Evolutionary conservation across 92 coral and sea anemone species (phyloP), one percentile per base, ranked within the genome.

Genomic region (Metridium senile): DNA sequence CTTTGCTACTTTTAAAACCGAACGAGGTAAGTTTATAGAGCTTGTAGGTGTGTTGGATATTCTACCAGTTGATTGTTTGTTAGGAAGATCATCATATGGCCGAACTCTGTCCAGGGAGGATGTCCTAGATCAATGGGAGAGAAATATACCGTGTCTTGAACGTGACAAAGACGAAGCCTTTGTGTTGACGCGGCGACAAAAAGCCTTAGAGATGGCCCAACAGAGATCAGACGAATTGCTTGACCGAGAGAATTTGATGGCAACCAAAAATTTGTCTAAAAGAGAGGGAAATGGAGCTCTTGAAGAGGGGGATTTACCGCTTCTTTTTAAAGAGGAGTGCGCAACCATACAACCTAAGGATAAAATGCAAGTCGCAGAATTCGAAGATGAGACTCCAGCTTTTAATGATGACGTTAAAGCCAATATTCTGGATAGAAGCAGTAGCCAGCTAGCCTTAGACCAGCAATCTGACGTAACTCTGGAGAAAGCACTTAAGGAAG

Each of bases 61-160:
- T 66, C 71, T 82, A 4, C 87, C 87, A 17, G 62, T 78, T 39
- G 89, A 79, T 66, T 85, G 84, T 79, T 68, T 85, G 46, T 70
- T 85, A 23, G 89, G 89, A 32, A 73, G 89, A 22, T 85, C 89
- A 20, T 80, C 84, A 25, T 79, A 72, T 74, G 84, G 81, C 0
- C 67, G 62, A 68, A 35, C 73, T 2, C 27, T 79, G 10, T 47
- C 77, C 9, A 35, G 61, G 20, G 28, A 86, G 21, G 71, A 81
- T 75, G 18, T 81, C 1, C 57, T 75, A 11, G 27, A 45, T 4
- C 71, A 75, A 7, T 75, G 80, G 80, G 59, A 6, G 20, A 43
- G 26, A 11, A n/a, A n/a, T n/a, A n/a, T n/a, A n/a, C n/a, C n/a
- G n/a, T n/a, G n/a, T n/a, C n/a, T n/a, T n/a, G n/a, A n/a, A n/a